These are phyloP conservation scores for Therioaphis trifolii DNA, from an alignment of 2,888 invertebrate genomes.

Conservation along the genomic window DNA sequence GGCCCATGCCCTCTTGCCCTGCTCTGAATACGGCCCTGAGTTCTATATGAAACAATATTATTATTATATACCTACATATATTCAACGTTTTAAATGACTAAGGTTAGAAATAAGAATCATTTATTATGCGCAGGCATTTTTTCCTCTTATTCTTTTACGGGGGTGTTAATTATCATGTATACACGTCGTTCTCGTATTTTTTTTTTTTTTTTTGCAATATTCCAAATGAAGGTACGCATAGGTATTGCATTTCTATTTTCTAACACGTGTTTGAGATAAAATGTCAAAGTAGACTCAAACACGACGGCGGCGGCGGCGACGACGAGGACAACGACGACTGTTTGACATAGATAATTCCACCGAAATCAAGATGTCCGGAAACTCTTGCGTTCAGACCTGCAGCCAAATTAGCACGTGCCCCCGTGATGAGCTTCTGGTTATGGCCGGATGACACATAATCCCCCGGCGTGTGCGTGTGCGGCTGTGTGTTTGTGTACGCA, in stretches of 20 bases:
- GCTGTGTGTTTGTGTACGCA: background rate
- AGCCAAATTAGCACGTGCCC: constrained; percentile 59
- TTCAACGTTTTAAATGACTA: too few relatives aligned
- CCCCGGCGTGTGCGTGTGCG: background rate
- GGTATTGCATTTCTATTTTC: background rate
- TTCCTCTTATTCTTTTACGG: background rate
- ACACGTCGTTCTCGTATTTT: background rate
- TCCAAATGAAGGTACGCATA: background rate
- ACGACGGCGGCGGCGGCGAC: background rate
- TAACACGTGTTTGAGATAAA: constrained; percentile 54
- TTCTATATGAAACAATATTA: too few relatives aligned
- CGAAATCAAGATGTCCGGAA: constrained; percentile 56
- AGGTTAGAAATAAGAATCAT: too few relatives aligned
- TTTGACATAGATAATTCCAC: constrained; percentile 50
- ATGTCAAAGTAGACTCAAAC: constrained; percentile 21
- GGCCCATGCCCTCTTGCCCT: too few relatives aligned
- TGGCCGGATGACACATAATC: constrained; percentile 53
- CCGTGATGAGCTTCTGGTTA: constrained; percentile 31
- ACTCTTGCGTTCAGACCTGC: background rate
- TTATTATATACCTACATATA: too few relatives aligned
- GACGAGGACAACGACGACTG: constrained; percentile 12
- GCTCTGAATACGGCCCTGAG: too few relatives aligned
- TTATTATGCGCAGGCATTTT: too few relatives aligned
- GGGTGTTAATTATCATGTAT: constrained; percentile 19
- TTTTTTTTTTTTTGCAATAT: constrained; percentile 10